Evolutionary conservation across 1,140 invertebrate species (phyloP).

Genomic region (Drosophila nasuta): DNA sequence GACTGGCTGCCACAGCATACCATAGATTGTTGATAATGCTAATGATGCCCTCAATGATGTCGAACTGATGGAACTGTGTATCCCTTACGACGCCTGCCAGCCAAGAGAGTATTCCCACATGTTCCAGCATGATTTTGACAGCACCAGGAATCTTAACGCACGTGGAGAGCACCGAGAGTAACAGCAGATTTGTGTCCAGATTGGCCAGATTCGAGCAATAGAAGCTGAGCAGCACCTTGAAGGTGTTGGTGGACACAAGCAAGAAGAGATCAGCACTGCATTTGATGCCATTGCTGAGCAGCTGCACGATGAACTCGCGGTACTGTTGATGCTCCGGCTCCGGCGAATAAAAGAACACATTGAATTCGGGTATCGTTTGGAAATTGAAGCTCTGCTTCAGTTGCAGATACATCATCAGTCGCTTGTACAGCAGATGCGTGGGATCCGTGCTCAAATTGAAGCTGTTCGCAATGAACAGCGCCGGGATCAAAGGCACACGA

Average conservation of each 20-base stretch:
- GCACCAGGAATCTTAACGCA: conserved; percentile 87
- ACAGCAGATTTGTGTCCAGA: conserved; percentile 84
- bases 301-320: conserved; percentile 88
- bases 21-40: conserved; percentile 81
- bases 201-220: conserved; percentile 79
- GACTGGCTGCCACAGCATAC: conserved; percentile 69
- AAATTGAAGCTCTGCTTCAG: conserved; percentile 89
- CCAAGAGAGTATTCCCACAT: conserved; percentile 88
- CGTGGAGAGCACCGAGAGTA: conserved; percentile 87
- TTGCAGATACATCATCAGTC: conserved; percentile 88
- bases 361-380: conserved; percentile 89
- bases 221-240: conserved; percentile 87
- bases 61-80: conserved; percentile 81
- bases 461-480: conserved; percentile 88
- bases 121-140: conserved; percentile 87
- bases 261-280: conserved; percentile 86
- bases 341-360: conserved; percentile 89
- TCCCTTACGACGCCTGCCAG: conserved; percentile 81
- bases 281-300: conserved; percentile 88
- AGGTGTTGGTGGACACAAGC: conserved; percentile 87
- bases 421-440: conserved; percentile 87
- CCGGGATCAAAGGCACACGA: conserved; percentile 87
- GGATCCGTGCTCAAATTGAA: conserved; percentile 87
- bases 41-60: conserved; percentile 80
- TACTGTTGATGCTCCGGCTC: conserved; percentile 87